Conservation (phyloP, 2,888 invertebrate genomes). For the Callyntrura sp. region DNA sequence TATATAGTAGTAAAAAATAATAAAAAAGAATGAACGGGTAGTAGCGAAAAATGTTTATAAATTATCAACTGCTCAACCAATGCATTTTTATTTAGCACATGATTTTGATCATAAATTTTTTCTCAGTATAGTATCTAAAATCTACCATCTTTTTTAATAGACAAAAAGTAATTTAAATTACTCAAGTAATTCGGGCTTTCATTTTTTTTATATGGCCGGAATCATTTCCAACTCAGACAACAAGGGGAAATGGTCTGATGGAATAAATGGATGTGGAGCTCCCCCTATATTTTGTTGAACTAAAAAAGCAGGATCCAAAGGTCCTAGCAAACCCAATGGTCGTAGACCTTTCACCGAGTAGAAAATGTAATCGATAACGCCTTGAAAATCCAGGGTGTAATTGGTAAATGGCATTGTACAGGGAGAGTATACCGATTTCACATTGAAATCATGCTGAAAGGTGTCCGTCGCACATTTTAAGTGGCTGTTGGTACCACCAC, state of each 20-base stretch:
- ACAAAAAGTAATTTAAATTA: slow-evolving; percentile 3
- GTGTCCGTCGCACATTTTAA: neutral
- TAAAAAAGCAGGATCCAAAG: slow-evolving; percentile 43
- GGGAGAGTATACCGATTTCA: slow-evolving; percentile 36
- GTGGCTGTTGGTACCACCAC: neutral
- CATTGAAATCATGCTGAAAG: slow-evolving; percentile 45
- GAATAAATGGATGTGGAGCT: slow-evolving; percentile 55
- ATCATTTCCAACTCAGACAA: slow-evolving; percentile 96
- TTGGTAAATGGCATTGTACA: slow-evolving; percentile 53
- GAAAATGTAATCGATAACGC: slow-evolving; percentile 61
- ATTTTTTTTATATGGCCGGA: slow-evolving; percentile 85
- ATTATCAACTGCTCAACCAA: slow-evolving; percentile 48
- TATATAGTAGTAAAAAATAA: slow-evolving; percentile 31
- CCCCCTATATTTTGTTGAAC: slow-evolving; percentile 56
- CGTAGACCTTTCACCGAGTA: slow-evolving; percentile 43
- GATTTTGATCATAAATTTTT: slow-evolving; percentile 55
- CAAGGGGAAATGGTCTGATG: slow-evolving; percentile 94
- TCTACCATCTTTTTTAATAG: slow-evolving; percentile 37
- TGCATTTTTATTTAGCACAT: slow-evolving; percentile 53
- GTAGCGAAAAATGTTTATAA: slow-evolving; percentile 36
- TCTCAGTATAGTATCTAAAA: slow-evolving; percentile 46
- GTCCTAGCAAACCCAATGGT: slow-evolving; percentile 41
- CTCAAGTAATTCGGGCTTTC: slow-evolving; percentile 21
- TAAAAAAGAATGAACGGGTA: slow-evolving; percentile 45
- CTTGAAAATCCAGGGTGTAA: slow-evolving; percentile 62